Base-by-base conservation (phyloP, 2,888 invertebrate genomes). In the Drosophila austrosaltans region DNA sequence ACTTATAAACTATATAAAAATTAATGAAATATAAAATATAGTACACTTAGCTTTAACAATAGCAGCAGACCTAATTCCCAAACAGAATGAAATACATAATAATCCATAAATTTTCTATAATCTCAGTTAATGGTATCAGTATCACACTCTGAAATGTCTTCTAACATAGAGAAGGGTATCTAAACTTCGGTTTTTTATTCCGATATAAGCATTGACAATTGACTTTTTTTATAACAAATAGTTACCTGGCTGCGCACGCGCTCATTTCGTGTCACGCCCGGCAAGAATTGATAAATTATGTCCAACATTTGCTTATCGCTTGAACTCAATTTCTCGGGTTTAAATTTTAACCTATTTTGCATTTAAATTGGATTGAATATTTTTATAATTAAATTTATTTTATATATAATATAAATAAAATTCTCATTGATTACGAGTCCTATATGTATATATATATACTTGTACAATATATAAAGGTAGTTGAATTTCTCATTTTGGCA, bases 191-290 rank as follows among this genome's bases (percentile, higher is more conserved):
- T 25, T 48, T 48, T 3, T 20, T 1, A 22, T 30, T 30, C 1
- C 30, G 5, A 6, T 16, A 44, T 48, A 7, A 25, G 7, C 8
- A 4, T 10, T 1, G 2, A 36, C 10, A 48, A 48, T 57, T 32
- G 25, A 42, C 16, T 8, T 53, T 53, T 36, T 69, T 65, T 74
- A 78, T 74, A 77, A 78, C 61, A 76, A 78, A 79, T 77, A 67
- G 72, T 72, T 64, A 59, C 32, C 10, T 63, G 36, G 63, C 48
- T 72, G 72, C 75, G 72, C 75, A 77, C 59, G 77, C 77, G 77
- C 71, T 62, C 66, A 53, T 65, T 73, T 72, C 30, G 48, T 22
- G 48, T 48, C 22, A 22, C 48, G 48, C 48, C 48, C 48, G 48
- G 2, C 12, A 48, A 48, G 48, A 48, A 48, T 48, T 48, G 48